phyloP scores from a whole-genome alignment of 2,888 invertebrate genomes.

The Seladonia tumulorum region DNA sequence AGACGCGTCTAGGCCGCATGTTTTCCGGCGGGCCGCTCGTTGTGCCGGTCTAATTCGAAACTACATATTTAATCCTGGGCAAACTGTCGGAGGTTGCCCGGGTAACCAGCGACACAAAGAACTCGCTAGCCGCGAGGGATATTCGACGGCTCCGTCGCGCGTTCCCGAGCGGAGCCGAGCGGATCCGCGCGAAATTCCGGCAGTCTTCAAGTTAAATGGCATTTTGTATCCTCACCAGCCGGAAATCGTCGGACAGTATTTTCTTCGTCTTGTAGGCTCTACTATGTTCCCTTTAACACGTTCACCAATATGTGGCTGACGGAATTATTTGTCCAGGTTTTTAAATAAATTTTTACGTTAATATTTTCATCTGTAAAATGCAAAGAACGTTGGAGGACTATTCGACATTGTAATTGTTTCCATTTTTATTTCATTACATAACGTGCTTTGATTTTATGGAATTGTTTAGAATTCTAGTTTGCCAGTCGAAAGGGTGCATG shows the following conservation, averaged over 20 bases:
- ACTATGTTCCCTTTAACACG: no score
- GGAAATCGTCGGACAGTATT: not conserved
- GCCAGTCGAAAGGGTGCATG: no score
- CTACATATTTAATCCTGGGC: slow-evolving; percentile 82
- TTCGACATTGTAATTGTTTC: no score
- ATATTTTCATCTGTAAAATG: no score
- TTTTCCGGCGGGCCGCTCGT: slow-evolving; percentile 48
- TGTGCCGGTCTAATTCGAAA: slow-evolving; percentile 80
- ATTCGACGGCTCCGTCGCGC: slow-evolving; percentile 60
- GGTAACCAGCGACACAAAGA: slow-evolving; percentile 76
- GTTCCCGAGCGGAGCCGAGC: not conserved
- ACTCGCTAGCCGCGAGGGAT: slow-evolving; percentile 69
- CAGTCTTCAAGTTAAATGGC: not conserved
- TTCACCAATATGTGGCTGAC: no score
- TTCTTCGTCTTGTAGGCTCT: no score
- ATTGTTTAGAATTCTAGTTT: no score
- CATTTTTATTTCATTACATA: no score
- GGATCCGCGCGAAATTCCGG: not conserved
- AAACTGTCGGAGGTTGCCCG: slow-evolving; percentile 76
- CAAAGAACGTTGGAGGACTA: no score
- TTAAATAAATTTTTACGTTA: no score
- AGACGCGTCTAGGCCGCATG: slow-evolving; percentile 41
- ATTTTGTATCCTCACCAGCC: not conserved
- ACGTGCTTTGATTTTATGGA: no score
- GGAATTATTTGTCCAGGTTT: no score